These are phyloP conservation scores for Orchesella cincta DNA, from an alignment of 1,140 invertebrate species.

Conservation along the genomic window DNA sequence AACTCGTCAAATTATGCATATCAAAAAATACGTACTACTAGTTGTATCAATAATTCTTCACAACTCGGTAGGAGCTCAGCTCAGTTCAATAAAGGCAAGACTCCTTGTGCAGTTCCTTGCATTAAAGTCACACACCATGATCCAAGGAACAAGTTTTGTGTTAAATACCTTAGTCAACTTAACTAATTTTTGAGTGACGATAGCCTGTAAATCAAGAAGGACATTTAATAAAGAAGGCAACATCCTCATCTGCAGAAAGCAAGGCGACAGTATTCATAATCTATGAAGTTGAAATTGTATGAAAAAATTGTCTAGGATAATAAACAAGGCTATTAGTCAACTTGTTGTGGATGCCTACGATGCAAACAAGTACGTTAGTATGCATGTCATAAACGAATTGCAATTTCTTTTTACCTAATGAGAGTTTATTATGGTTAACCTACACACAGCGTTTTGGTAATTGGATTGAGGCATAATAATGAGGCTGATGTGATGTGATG, in stretches of 20 bases:
- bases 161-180: background rate
- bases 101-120: no score
- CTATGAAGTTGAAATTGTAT: background rate
- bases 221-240: background rate
- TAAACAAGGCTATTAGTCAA: conserved; percentile 19
- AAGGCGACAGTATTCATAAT: background rate
- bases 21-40: background rate
- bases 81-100: background rate
- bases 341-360: background rate
- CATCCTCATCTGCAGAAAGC: conserved; percentile 4
- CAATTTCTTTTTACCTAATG: background rate
- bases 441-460: background rate
- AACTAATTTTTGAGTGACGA: background rate
- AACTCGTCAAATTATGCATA: background rate
- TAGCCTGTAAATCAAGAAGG: background rate
- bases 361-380: background rate
- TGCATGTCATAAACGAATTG: background rate
- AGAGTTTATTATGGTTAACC: conserved; percentile 8
- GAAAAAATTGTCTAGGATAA: background rate
- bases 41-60: background rate
- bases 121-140: no score
- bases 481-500: background rate
- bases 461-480: conserved; percentile 17
- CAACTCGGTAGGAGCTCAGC: background rate
- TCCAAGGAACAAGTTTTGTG: background rate